phyloP scores from a whole-genome alignment of 2,797 vertebrate species.

The Enteromius radiatus region DNA sequence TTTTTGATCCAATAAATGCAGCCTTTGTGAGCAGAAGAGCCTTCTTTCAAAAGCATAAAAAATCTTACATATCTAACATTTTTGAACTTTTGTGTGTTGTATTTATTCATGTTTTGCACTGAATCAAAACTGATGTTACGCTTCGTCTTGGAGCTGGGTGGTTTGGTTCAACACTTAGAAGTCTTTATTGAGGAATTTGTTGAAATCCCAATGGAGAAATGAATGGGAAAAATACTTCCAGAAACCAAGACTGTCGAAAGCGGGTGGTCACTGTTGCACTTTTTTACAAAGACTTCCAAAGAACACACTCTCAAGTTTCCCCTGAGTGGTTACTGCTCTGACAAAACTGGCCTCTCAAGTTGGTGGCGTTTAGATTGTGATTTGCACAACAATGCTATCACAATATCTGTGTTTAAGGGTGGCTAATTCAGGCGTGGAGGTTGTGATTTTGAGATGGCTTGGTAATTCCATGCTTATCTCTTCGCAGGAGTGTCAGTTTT shows the following conservation, averaged over 20 bases:
- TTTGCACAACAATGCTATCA: constrained; percentile 35
- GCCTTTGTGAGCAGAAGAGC: background rate
- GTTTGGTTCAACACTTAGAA: background rate
- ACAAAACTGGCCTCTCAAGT: constrained; percentile 26
- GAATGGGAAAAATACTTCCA: constrained; percentile 10
- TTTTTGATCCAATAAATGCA: background rate
- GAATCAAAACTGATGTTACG: background rate
- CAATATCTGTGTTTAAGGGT: constrained; percentile 25
- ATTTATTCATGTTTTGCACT: background rate
- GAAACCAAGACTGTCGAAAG: constrained; percentile 6
- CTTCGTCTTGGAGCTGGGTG: background rate
- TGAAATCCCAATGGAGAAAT: background rate
- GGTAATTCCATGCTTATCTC: constrained; percentile 40
- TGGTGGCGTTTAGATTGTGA: background rate
- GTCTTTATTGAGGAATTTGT: constrained; percentile 2
- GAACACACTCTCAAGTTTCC: background rate
- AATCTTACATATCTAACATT: background rate
- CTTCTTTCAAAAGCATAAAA: background rate
- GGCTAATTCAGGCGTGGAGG: constrained; percentile 35
- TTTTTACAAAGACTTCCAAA: constrained; percentile 1
- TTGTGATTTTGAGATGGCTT: constrained; percentile 38
- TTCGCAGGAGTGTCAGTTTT: constrained; percentile 27
- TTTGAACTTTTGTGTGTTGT: background rate
- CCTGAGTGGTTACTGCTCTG: background rate
- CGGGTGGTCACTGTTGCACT: background rate